Conservation (phyloP, 2,888 invertebrate species). For the Blastobasis adustella region DNA sequence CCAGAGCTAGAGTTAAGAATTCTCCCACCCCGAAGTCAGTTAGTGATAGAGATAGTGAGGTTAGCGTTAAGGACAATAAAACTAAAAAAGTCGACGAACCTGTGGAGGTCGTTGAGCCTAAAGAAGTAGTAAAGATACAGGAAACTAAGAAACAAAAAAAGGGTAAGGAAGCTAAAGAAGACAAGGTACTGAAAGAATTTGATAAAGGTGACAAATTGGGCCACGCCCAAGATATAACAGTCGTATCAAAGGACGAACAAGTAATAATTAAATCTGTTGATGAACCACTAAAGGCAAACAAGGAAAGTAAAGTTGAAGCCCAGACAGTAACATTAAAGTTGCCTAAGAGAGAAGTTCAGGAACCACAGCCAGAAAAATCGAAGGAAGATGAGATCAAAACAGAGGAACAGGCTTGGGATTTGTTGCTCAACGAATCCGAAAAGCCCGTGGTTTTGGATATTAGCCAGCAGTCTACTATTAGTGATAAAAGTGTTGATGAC, state of each 20-base stretch:
- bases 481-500: conserved; percentile 35
- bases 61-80: conserved; percentile 37
- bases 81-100: conserved; percentile 3
- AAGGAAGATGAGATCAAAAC: conserved; percentile 37
- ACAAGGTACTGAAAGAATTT: conserved; percentile 9
- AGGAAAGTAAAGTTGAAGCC: too few species aligned
- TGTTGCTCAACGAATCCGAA: conserved; percentile 50
- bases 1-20: conserved; percentile 46
- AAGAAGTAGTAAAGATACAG: conserved; percentile 7
- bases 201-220: conserved; percentile 4
- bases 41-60: conserved; percentile 39
- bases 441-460: conserved; percentile 24
- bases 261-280: neutral
- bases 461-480: conserved; percentile 21
- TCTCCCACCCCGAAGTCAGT: conserved; percentile 54
- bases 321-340: conserved; percentile 14
- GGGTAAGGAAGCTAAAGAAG: conserved; percentile 10
- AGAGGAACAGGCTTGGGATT: conserved; percentile 65
- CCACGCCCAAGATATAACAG: neutral
- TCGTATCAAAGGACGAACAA: neutral
- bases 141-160: conserved; percentile 9
- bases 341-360: conserved; percentile 20
- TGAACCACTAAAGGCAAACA: conserved; percentile 5
- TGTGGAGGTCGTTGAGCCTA: conserved; percentile 10
- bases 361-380: conserved; percentile 18